Evolutionary conservation across 2,113 vertebrate genomes (phyloP).

Genomic region (Geococcyx californianus): DNA sequence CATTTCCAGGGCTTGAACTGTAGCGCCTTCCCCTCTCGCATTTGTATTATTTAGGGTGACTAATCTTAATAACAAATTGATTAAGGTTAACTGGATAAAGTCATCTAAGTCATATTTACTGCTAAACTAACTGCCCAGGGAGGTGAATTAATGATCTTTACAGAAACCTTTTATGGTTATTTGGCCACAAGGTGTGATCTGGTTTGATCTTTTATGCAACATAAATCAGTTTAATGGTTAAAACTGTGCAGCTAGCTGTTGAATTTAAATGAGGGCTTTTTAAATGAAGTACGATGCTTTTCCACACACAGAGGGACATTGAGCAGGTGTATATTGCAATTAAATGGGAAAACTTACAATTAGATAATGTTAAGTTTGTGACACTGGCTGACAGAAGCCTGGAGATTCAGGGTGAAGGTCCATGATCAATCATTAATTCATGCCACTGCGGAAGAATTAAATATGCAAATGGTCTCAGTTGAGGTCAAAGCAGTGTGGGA

Average conservation of each 20-base stretch:
- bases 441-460: neutral
- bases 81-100: constrained; percentile 74
- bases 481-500: constrained; percentile 50
- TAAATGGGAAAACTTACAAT: constrained; percentile 72
- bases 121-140: constrained; percentile 72
- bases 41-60: constrained; percentile 63
- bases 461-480: constrained; percentile 49
- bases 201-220: constrained; percentile 73
- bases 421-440: constrained; percentile 51
- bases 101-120: constrained; percentile 71
- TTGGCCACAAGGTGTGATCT: constrained; percentile 74
- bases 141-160: constrained; percentile 77
- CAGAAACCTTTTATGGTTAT: constrained; percentile 74
- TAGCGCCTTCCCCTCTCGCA: constrained; percentile 29
- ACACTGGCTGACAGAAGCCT: constrained; percentile 51
- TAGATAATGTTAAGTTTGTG: constrained; percentile 71
- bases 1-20: neutral
- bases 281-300: constrained; percentile 69
- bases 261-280: constrained; percentile 73
- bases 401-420: constrained; percentile 53
- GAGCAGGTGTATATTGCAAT: constrained; percentile 73
- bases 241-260: constrained; percentile 72
- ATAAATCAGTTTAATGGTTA: constrained; percentile 76
- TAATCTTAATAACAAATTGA: constrained; percentile 74
- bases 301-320: constrained; percentile 55